A percentile compares a stretch with the other conserved stretches of the same genome.
Conservation (phyloP, 2,888 invertebrate species). For the Cylindroiulus punctatus region DNA sequence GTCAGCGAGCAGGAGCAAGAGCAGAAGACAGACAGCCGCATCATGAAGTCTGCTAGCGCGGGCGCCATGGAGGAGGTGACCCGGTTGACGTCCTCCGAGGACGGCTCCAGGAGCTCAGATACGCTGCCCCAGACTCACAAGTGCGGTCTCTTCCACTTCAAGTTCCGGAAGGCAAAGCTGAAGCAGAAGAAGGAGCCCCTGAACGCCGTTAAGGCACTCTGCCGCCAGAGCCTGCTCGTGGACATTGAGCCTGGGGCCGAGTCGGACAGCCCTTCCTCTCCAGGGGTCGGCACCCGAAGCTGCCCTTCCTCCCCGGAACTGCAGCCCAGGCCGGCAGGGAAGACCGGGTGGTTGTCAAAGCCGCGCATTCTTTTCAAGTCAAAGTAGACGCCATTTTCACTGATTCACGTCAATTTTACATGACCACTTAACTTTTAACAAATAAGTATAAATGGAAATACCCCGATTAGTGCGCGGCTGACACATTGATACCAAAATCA, state of each 20-base stretch:
- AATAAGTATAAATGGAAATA: no score
- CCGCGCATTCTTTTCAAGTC: conserved; percentile 50
- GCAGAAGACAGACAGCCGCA: neutral
- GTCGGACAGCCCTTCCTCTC: neutral
- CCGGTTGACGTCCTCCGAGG: conserved; percentile 4
- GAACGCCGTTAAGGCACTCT: conserved; percentile 55
- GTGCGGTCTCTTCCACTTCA: conserved; percentile 54
- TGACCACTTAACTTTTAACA: no score
- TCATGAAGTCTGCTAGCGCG: conserved; percentile 55
- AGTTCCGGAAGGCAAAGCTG: conserved; percentile 54
- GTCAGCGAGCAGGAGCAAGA: neutral
- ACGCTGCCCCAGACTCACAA: conserved; percentile 49
- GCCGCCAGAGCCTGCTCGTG: conserved; percentile 56
- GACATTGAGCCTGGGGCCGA: conserved; percentile 46
- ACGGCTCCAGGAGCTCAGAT: conserved; percentile 43
- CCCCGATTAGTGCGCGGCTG: no score
- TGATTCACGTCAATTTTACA: no score
- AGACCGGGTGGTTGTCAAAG: conserved; percentile 49
- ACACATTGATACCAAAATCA: no score
- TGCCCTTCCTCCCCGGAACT: conserved; percentile 56
- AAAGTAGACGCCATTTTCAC: conserved; percentile 46
- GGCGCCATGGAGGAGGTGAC: conserved; percentile 52
- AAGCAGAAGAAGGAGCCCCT: conserved; percentile 54
- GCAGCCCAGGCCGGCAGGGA: conserved; percentile 39
- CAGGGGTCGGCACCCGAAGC: conserved; percentile 48